Base-by-base conservation (phyloP, 2,797 vertebrate genomes). In the Bothrops alternatus region DNA sequence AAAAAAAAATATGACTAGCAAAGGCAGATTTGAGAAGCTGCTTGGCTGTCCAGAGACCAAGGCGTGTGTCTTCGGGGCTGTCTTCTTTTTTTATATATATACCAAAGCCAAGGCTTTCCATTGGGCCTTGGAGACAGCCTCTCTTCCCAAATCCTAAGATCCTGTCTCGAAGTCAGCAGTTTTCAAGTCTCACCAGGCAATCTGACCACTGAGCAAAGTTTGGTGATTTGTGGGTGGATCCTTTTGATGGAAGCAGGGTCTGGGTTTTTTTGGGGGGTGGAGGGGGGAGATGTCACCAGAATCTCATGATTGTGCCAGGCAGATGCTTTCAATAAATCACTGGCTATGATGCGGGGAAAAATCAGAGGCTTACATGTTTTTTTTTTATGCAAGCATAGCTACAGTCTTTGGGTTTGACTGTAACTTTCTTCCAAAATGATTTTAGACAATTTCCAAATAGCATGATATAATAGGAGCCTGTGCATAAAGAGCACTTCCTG, bases 161-260 rank as follows among this genome's bases (percentile, higher is more conserved):
- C 50, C 25, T 90, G 10, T 25, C 50, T 55, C 6, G 0, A 16
- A 14, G 14, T 7, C 55, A 13, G 6, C 10, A 6, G 53, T 57
- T 26, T 63, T 42, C 11, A 13, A 42, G 65, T 23, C 37, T 42
- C 65, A 13, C 2, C 16, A 3, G 11, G 37, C 25, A 47, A 14
- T 18, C 6, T 1, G 6, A 4, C 56, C 56, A 4, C 7, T 0
- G 6, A 56, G 18, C 6, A 10, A 4, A 26, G 53, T 0, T 26
- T n/a, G 12, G 11, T 3, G 32, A 26, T 60, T 28, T n/a, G 3
- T 18, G 25, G 65, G 3, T 26, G 28, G n/a, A 25, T 16, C 6
- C 89, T 90, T 26, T 63, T 5, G 61, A 73, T 14, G n/a, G 50
- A 2, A 25, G 18, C 11, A 53, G 20, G 18, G 2, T 55, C 28